Conservation (phyloP, 2,888 invertebrate species). For the Athalia cordata region DNA sequence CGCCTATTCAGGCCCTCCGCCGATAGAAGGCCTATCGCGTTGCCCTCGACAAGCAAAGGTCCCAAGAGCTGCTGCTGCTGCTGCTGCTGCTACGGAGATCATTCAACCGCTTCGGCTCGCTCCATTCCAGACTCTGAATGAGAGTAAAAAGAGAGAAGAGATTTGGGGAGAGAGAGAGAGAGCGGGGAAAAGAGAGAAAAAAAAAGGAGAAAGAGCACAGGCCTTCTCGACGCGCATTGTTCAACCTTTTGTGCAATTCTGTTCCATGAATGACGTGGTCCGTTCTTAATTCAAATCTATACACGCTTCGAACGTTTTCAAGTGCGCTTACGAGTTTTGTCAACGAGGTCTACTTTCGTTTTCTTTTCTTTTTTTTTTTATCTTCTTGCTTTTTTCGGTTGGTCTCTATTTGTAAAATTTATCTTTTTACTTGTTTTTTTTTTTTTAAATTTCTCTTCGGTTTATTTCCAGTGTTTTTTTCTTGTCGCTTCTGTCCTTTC, state of each 20-base stretch:
- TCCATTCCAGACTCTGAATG: slow-evolving; percentile 54
- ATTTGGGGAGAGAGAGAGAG: neutral
- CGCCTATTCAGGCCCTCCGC: slow-evolving; percentile 35
- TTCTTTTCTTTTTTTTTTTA: neutral
- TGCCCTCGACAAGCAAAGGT: slow-evolving; percentile 32
- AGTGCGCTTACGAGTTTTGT: slow-evolving; percentile 34
- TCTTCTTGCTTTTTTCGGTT: neutral
- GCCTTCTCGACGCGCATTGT: slow-evolving; percentile 59
- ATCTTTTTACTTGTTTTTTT: too few species aligned
- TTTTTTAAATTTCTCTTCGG: too few species aligned
- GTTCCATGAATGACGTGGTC: slow-evolving; percentile 57
- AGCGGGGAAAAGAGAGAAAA: neutral
- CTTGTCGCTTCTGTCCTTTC: too few species aligned
- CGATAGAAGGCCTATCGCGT: slow-evolving; percentile 40
- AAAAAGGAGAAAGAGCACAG: slow-evolving; percentile 2
- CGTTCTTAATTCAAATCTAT: slow-evolving; percentile 43
- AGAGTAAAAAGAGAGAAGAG: neutral
- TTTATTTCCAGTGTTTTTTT: too few species aligned
- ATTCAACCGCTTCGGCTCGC: slow-evolving; percentile 46
- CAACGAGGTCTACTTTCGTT: neutral
- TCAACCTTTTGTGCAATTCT: slow-evolving; percentile 64
- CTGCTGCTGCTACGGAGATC: slow-evolving; percentile 1
- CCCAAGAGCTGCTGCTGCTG: slow-evolving; percentile 9
- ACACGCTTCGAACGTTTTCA: slow-evolving; percentile 16
- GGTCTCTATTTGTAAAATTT: neutral